Evolutionary conservation across 2,797 vertebrate species (phyloP), one percentile per base, ranked within the genome.

Genomic region (Tokudaia tokunoshimensis): DNA sequence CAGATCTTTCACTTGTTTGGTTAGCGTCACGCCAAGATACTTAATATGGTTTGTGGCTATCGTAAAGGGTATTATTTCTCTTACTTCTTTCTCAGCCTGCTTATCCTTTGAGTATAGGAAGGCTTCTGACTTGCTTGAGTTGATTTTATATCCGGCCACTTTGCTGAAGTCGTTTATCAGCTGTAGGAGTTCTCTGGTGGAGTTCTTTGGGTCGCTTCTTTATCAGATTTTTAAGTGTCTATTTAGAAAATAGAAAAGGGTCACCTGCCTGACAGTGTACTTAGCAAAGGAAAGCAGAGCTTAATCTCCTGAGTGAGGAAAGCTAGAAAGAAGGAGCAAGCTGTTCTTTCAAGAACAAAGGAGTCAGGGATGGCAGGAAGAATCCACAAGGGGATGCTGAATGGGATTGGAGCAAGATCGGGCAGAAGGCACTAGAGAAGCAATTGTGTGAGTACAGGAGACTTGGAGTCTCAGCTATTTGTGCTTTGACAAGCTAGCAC

Each of bases 231-330:
- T 10, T 5, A 17, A 50, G 1, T 78, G 14, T 81, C 61, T 52
- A 31, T 89, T 57, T 75, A 78, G 20, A 75, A 93, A 86, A 57
- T 9, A 59, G 55, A 84, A 89, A 59, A 26, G 76, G 47, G 67
- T 44, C 47, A 74, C 44, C 61, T 87, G 57, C 20, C 55, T 90
- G 19, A 4, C 65, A 67, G 61, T 87, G 89, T 41, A 79, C 12
- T 74, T 75, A 78, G n/a, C 29, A 74, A 12, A 84, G n/a, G 22
- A 88, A 34, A 92, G 31, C 3, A 87, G 74, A 92, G 14, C 1
- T 31, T 88, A 89, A 94, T 94, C 26, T 94, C 47, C n/a, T 24
- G 14, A 80, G 65, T 17, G 61, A 93, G 11, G 41, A 50, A 63
- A 70, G 31, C 26, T n/a, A 63, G 59, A 11, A 74, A 85, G 57